A percentile compares a stretch with the other conserved stretches of the same genome.
phyloP scores from a whole-genome alignment of 2,888 invertebrate genomes.

The Drosophila borborema region DNA sequence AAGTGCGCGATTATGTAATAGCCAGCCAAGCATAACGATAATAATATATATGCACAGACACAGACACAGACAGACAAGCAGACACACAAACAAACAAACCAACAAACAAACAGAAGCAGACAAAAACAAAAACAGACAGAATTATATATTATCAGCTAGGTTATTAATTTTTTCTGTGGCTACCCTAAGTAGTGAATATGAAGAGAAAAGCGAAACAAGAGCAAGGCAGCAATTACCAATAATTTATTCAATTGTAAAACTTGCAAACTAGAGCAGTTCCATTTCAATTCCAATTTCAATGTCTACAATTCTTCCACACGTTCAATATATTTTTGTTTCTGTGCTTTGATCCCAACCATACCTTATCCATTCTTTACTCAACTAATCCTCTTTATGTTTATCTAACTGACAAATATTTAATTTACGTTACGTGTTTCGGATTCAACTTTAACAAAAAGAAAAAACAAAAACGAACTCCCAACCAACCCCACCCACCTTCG shows the following conservation, averaged over 20 bases:
- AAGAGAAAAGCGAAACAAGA: conserved; percentile 2
- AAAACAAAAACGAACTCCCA: neutral
- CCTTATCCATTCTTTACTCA: neutral
- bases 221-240: conserved; percentile 25
- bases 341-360: conserved; percentile 9
- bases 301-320: conserved; percentile 43
- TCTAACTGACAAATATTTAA: conserved; percentile 37
- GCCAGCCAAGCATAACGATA: conserved; percentile 21
- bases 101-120: conserved; percentile 12
- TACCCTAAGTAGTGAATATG: conserved; percentile 6
- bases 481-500: neutral
- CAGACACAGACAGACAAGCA: conserved; percentile 18
- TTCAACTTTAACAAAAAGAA: conserved; percentile 20
- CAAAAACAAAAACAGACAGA: conserved; percentile 14
- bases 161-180: conserved; percentile 34
- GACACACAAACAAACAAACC: conserved; percentile 19
- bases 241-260: conserved; percentile 54
- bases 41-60: conserved; percentile 6
- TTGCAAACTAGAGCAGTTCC: conserved; percentile 9
- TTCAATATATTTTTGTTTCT: conserved; percentile 34
- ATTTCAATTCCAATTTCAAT: conserved; percentile 22
- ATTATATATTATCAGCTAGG: conserved; percentile 33
- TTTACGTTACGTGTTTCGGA: conserved; percentile 51
- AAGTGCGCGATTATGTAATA: conserved; percentile 83
- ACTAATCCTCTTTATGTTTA: conserved; percentile 36